Evolutionary conservation across 2,113 vertebrate genomes (phyloP), one percentile per base, ranked within the genome.

Genomic region (Boulengeromyrus knoepffleri): DNA sequence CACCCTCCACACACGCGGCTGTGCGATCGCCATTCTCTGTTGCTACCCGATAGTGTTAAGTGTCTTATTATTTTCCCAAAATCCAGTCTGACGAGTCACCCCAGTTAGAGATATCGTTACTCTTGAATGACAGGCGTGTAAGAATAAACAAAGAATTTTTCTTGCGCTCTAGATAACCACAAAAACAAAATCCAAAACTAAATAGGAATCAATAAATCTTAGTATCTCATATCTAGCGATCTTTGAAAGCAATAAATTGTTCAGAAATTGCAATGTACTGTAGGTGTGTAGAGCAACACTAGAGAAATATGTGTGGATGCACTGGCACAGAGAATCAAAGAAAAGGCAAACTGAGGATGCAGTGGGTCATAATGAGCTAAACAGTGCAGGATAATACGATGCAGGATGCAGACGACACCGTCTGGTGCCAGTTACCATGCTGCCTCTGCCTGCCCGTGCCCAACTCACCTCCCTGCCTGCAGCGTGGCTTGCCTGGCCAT

Each of bases 391-490:
- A 58, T 58, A 24, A 58, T 58, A 24, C 56, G 2, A 10, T 66
- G 62, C n/a, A 70, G 9, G 62, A 70, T 31, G 62, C 62, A 70
- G 62, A 31, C 62, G 3, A 10, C 62, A 70, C 10, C 62, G 27
- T 27, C 58, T 66, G 66, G 3, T 58, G 85, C 42, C 77, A 6
- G 89, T 87, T 52, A 49, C n/a, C 53, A 19, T 27, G 6, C 83
- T 15, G 6, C 17, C 66, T 52, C 84, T 47, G 31, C 83, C 87
- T 91, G 15, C 56, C 56, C 5, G 3, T 52, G 3, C 15, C 1
- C 2, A 19, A 93, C 96, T 95, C 92, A 96, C 95, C 95, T 94
- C 92, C 88, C 50, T 92, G 92, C 92, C 92, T 53, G 93, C 92
- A 85, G 94, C 91, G 91, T 92, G 77, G n/a, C 4, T 86, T 4